Evolutionary conservation across 2,113 vertebrate species (phyloP).

Genomic region (Catharus fuscescens): DNA sequence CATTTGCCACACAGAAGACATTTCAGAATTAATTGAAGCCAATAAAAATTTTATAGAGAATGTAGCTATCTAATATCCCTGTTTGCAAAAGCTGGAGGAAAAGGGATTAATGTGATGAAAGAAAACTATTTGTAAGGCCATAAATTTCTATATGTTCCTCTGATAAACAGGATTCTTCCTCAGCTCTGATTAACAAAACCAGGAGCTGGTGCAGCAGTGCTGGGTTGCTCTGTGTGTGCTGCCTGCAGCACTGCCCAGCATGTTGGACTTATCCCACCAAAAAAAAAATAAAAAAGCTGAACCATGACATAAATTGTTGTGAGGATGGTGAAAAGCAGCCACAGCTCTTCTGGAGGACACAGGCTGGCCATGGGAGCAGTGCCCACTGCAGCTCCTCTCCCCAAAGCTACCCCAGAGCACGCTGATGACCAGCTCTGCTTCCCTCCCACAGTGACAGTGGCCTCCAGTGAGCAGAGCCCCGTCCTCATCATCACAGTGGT

Average conservation of each 20-base stretch:
- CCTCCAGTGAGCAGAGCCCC: conserved; percentile 85
- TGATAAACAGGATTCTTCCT: not conserved
- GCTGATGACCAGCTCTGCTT: rapidly evolving
- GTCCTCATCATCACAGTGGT: conserved; percentile 83
- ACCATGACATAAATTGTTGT: not conserved
- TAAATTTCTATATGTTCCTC: conserved; percentile 36
- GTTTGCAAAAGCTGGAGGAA: conserved; percentile 37
- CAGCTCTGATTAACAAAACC: not conserved
- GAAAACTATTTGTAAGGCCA: conserved; percentile 44
- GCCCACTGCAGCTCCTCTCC: not conserved
- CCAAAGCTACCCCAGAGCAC: rapidly evolving
- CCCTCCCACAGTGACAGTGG: conserved; percentile 77
- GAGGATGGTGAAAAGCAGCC: not conserved
- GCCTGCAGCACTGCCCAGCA: not conserved
- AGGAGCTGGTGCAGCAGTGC: not conserved
- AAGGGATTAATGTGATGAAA: conserved; percentile 50
- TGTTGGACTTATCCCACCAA: not conserved
- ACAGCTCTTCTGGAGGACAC: not conserved
- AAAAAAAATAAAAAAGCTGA: not conserved
- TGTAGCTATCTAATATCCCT: conserved; percentile 28
- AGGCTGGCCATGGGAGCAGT: not conserved
- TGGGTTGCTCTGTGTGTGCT: not conserved
- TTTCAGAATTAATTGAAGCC: conserved; percentile 68
- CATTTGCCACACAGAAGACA: conserved; percentile 69
- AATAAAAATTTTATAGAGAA: conserved; percentile 68